These are phyloP conservation scores for Anhinga anhinga DNA, from an alignment of 2,113 vertebrate species.

Conservation along the genomic window DNA sequence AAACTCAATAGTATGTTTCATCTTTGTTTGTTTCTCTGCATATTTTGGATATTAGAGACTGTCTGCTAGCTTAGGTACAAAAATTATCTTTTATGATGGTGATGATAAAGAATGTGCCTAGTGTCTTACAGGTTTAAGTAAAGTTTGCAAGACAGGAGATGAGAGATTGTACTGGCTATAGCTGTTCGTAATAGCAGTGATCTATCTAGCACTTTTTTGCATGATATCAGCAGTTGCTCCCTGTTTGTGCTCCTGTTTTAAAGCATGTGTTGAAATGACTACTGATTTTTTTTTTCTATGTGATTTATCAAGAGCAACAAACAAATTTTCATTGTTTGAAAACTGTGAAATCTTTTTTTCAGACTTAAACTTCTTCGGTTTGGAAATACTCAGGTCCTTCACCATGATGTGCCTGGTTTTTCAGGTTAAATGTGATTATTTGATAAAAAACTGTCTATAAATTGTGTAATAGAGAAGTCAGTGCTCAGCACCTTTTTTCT, in stretches of 20 bases:
- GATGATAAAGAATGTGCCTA: background rate
- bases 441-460: background rate
- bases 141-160: background rate
- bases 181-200: background rate
- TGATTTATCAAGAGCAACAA: background rate
- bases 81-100: background rate
- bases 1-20: background rate
- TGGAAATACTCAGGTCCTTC: background rate
- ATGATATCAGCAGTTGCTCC: constrained; percentile 26
- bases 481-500: background rate
- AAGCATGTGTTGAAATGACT: constrained; percentile 14
- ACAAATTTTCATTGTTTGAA: background rate
- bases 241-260: background rate
- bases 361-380: background rate
- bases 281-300: background rate
- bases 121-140: background rate
- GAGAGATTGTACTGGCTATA: background rate
- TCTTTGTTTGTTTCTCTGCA: background rate
- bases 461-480: background rate
- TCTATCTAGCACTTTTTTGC: constrained; percentile 10
- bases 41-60: background rate
- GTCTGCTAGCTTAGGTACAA: background rate
- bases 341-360: background rate
- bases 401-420: background rate
- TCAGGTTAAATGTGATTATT: constrained; percentile 31